Evolutionary conservation across 2,888 invertebrate genomes (phyloP).

Genomic region (Leptinotarsa haldemani): DNA sequence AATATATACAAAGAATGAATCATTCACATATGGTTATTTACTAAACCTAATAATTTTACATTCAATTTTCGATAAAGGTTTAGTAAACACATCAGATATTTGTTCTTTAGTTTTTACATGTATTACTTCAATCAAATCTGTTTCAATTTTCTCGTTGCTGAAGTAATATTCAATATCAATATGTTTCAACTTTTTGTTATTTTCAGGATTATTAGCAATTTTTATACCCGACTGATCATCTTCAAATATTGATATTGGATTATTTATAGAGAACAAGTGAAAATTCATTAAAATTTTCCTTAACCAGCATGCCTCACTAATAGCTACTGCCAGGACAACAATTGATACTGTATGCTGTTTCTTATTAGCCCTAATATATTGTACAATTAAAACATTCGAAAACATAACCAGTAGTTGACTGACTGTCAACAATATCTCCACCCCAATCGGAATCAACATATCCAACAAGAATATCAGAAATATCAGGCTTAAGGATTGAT

Average conservation of each 20-base stretch:
- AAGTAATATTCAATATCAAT: conserved; percentile 38
- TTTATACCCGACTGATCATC: conserved; percentile 37
- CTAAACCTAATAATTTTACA: conserved; percentile 20
- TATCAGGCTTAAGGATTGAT: too few species aligned
- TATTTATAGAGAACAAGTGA: too few species aligned
- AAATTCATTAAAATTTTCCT: too few species aligned
- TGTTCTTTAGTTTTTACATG: conserved; percentile 39
- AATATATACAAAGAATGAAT: background rate
- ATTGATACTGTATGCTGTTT: too few species aligned
- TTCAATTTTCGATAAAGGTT: conserved; percentile 12
- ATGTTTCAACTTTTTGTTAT: conserved; percentile 38
- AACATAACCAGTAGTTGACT: too few species aligned
- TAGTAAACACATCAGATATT: conserved; percentile 40
- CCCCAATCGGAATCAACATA: too few species aligned
- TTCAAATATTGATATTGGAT: conserved; percentile 10
- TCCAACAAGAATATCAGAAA: too few species aligned
- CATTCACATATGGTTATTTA: background rate
- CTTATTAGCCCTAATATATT: too few species aligned
- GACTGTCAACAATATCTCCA: too few species aligned
- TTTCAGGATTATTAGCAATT: conserved; percentile 38
- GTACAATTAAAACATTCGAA: too few species aligned
- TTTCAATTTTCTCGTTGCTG: conserved; percentile 36
- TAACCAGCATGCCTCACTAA: too few species aligned
- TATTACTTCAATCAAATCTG: conserved; percentile 25
- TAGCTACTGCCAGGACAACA: too few species aligned